Base-by-base conservation (phyloP, 2,113 vertebrate species). In the Bubo bubo region DNA sequence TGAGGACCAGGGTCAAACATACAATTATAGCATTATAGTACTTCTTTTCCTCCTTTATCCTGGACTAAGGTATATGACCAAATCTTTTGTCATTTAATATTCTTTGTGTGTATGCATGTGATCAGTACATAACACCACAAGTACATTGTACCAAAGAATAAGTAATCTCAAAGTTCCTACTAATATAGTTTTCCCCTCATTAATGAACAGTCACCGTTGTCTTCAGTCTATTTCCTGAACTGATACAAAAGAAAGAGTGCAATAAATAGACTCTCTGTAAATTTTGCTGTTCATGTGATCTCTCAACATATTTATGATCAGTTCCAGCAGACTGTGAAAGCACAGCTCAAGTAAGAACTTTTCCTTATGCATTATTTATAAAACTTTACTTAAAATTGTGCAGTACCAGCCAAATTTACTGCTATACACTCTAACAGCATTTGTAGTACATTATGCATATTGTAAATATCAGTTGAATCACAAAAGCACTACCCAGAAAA, bases 281-380 rank as follows among this genome's bases (percentile, higher is more conserved):
- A 76, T 94, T 93, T 82, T 67, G 28, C 45, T 86, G 22, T 43
- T 88, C 88, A 73, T 79, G 49, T 90, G 85, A 95, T 92, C 79
- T 62, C 71, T 91, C 91, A 86, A 43, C 41, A 50, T 88, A 92
- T 93, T 90, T 95, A 94, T 71, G 75, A 88, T 70, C 32, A 73
- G 18, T 88, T 93, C 45, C n/a, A 97, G 88, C 27, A 92, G 59
- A 28, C 41, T 90, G 63, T 77, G 85, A 95, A 96, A 88, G 67
- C 47, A 92, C 76, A 90, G 63, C 88, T 94, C 79, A 92, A 90
- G 75, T 62, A 82, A 83, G 37, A 93, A 86, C 32, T 79, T 79
- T 75, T 93, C 23, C 66, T 95, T 79, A 95, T 90, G 79, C 79
- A 95, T 96, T 95, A 96, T 95, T 93, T 92, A 96, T 92, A 73